Conservation (phyloP, 2,888 invertebrate genomes). For the Harpalus rufipes region DNA sequence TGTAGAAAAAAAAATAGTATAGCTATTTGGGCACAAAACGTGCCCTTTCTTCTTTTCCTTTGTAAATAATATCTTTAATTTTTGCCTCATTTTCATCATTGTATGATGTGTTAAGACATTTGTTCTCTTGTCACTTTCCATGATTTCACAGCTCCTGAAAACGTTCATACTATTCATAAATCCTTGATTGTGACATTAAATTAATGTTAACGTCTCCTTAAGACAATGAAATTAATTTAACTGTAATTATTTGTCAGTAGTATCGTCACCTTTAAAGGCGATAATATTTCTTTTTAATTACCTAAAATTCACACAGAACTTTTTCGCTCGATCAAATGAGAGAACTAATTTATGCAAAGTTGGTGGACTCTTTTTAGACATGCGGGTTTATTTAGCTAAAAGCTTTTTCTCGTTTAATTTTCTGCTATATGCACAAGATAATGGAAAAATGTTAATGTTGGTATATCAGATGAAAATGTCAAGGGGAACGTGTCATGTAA, state of each 20-base stretch:
- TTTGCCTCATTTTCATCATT: too few relatives aligned
- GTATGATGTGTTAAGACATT: too few relatives aligned
- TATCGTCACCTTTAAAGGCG: neutral
- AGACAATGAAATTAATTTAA: neutral
- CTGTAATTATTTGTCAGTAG: neutral
- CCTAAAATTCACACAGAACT: neutral
- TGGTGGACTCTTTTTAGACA: neutral
- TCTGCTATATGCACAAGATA: conserved; percentile 27
- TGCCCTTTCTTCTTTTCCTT: too few relatives aligned
- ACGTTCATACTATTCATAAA: too few relatives aligned
- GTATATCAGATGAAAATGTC: neutral
- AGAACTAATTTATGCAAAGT: neutral
- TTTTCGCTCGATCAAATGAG: neutral
- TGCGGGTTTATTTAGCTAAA: conserved; percentile 17
- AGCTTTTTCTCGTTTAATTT: conserved; percentile 34
- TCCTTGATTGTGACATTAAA: too few relatives aligned
- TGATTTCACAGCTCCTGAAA: too few relatives aligned
- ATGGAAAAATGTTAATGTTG: conserved; percentile 7
- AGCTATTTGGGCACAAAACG: too few relatives aligned
- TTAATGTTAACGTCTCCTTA: neutral
- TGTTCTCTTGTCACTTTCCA: too few relatives aligned
- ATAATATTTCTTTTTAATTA: neutral
- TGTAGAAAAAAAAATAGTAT: too few relatives aligned
- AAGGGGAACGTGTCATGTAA: too few relatives aligned
- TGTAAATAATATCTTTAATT: too few relatives aligned